Evolutionary conservation across 2,797 vertebrate genomes (phyloP), one percentile per base, ranked within the genome.

Genomic region (Lutjanus argentimaculatus): DNA sequence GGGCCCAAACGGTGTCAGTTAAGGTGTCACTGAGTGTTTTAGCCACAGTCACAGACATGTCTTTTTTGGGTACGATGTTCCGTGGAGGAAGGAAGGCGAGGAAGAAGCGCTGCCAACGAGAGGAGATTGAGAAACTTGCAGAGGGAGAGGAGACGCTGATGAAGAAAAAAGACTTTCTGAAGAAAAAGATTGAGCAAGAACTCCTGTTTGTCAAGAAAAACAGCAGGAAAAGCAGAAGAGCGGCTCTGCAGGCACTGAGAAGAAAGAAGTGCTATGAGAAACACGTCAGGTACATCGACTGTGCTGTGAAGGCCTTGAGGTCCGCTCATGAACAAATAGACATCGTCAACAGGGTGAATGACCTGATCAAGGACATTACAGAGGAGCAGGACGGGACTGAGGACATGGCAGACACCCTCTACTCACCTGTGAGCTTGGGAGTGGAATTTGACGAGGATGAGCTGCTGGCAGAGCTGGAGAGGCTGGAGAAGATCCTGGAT

Each of bases 381-480:
- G 56, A 83, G 36, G 62, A 80, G 22, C 72, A 55, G 2, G 56
- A 72, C 1, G 10, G 9, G n/a, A 21, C 21, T 10, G 6, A 7
- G 6, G 49, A 83, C n/a, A 8, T 63, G 10, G 51, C 64, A 6
- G 69, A 68, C 42, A 22, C 3, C 43, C 13, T 80, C 42, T 21
- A 43, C 58, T 10, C 42, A 19, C 45, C 57, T 46, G 7, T 15
- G 15, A 36, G 25, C 22, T 59, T 59, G 42, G 71, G 67, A 25
- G 72, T 66, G 22, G 77, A 83, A 40, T 83, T 76, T 64, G 75
- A 74, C 19, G 72, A 83, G 82, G 67, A 74, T 21, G 82, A 79
- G 61, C 72, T 88, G 68, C 11, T 85, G 69, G 79, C 69, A 56
- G 84, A 90, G 58, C 55, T 88, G 57, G 53, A 88, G 72, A 78